Evolutionary conservation across 2,888 invertebrate species (phyloP), one percentile per base, ranked within the genome.

Genomic region (Netelia melanura): DNA sequence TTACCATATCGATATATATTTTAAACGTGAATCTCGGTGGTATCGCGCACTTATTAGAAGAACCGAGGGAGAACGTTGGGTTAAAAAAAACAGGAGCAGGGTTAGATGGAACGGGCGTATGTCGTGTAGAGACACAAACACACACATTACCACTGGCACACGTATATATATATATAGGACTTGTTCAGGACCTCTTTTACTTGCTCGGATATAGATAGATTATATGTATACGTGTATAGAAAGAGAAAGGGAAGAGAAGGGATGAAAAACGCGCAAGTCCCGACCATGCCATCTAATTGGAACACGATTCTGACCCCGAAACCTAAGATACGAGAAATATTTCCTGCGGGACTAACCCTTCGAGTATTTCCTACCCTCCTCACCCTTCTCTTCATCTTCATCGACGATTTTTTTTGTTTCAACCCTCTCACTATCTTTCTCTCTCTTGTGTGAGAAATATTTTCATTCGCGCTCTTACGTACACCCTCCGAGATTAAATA

Each of bases 231-330:
- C 38, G 38, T 76, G 38, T 54, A 74, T 44, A 71, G 62, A 62
- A 5, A 10, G 25, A 3, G 10, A 38, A 62, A 9, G 54, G 65
- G 71, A 58, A 64, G 72, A 80, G 43, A 82, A 81, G 84, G 80
- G 86, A 80, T 86, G 77, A 76, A 85, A 87, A 87, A 87, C 68
- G 62, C 75, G 54, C 68, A 21, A 74, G 72, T 48, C 74, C 62
- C 62, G 62, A 30, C 71, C 61, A 74, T 77, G 83, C 81, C 88
- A 87, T 92, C 90, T 92, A 92, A 92, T 92, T 92, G 92, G 92
- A 92, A 92, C 92, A 92, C 92, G 92, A 92, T 92, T 92, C 91
- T 91, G 92, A 92, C 92, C 92, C 91, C 89, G 90, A 92, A 92
- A 91, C 90, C 91, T 89, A 90, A 92, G 92, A 91, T 92, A 92